Percentiles rank a stretch among this genome's conserved stretches.
Conservation (phyloP, 1,140 invertebrate species). For the Pseudoatta argentina region DNA sequence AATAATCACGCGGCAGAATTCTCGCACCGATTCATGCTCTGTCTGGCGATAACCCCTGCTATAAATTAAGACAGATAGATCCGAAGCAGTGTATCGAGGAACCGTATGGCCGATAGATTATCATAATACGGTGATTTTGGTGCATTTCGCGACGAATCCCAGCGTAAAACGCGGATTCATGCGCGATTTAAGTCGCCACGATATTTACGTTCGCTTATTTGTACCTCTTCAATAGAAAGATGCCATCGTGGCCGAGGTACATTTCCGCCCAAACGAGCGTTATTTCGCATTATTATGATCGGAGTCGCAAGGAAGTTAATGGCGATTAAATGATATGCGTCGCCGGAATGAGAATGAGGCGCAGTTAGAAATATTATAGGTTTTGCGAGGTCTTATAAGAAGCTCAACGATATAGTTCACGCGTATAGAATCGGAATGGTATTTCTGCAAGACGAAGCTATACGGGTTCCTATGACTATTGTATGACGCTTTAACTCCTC, state of each 20-base stretch:
- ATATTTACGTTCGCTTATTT: slow-evolving; percentile 56
- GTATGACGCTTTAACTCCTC: background rate
- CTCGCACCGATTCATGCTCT: slow-evolving; percentile 33
- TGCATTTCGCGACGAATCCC: slow-evolving; percentile 63
- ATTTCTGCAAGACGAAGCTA: background rate
- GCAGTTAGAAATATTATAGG: background rate
- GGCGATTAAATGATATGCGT: slow-evolving; percentile 26
- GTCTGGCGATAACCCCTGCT: slow-evolving; percentile 50
- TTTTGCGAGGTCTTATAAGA: background rate
- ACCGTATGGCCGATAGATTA: slow-evolving; percentile 76
- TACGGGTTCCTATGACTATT: background rate
- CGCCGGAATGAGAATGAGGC: background rate
- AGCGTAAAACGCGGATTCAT: slow-evolving; percentile 67
- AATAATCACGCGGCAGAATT: slow-evolving; percentile 33
- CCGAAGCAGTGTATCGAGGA: slow-evolving; percentile 54
- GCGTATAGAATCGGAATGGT: background rate
- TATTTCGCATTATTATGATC: slow-evolving; percentile 15
- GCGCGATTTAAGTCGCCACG: slow-evolving; percentile 60
- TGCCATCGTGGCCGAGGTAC: background rate
- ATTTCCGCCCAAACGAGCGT: background rate
- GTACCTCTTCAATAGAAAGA: slow-evolving; percentile 10
- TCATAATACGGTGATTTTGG: slow-evolving; percentile 76
- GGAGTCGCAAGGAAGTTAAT: slow-evolving; percentile 8
- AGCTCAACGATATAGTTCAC: background rate
- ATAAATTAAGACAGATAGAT: slow-evolving; percentile 68